Percentiles rank a stretch among this genome's conserved stretches.
These are phyloP conservation scores for Andrena cerasifolii DNA, from an alignment of 1,140 invertebrate species.

Conservation along the genomic window DNA sequence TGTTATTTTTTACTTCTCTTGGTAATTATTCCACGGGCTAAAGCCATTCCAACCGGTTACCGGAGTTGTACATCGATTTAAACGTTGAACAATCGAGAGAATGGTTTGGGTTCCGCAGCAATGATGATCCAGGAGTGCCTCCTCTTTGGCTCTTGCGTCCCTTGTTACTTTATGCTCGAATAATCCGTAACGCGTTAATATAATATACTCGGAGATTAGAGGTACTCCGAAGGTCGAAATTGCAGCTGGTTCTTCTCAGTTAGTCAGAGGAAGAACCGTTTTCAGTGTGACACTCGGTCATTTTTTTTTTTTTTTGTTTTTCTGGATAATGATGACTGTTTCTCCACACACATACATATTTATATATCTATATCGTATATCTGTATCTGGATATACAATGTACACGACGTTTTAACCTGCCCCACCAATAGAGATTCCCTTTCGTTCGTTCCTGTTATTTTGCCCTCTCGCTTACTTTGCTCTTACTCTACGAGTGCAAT, in stretches of 20 bases:
- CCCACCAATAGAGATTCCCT: background rate
- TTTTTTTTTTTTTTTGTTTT: too few relatives aligned
- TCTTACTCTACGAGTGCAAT: conserved; percentile 49
- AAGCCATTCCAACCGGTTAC: conserved; percentile 25
- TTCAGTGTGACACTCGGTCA: background rate
- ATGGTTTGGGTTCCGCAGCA: conserved; percentile 12
- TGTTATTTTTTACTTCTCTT: background rate
- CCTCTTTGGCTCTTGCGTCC: background rate
- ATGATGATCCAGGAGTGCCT: conserved; percentile 18
- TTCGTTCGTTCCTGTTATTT: background rate
- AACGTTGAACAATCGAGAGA: conserved; percentile 12
- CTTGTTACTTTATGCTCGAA: background rate
- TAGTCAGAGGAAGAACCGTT: background rate
- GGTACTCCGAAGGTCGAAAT: background rate
- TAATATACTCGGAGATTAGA: background rate
- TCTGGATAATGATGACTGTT: background rate
- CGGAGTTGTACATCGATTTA: conserved; percentile 33
- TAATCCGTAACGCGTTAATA: background rate
- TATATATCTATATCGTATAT: background rate
- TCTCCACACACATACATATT: background rate
- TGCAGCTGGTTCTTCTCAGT: background rate
- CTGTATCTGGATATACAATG: background rate
- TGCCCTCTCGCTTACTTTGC: conserved; percentile 12
- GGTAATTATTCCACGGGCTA: background rate
- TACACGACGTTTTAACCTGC: conserved; percentile 5